Conservation (phyloP, 2,113 vertebrate species). For the Trogon melanurus region DNA sequence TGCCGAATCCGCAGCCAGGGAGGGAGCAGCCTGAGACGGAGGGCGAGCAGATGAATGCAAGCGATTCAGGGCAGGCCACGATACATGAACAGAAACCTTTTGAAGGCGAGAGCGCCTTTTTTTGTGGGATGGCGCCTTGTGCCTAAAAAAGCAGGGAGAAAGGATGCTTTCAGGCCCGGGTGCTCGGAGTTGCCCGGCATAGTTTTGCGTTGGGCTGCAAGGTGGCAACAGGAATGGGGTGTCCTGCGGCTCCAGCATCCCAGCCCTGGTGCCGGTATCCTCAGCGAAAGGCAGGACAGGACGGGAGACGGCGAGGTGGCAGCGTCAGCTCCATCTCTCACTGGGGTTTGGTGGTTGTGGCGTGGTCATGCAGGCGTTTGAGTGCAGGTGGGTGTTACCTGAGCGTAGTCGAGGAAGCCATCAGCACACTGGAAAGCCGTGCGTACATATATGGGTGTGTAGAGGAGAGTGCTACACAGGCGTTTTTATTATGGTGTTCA, state of each 20-base stretch:
- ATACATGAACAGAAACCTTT: neutral
- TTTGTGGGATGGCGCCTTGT: neutral
- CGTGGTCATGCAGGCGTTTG: fast-evolving
- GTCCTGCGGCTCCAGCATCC: neutral
- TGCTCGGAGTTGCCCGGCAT: fast-evolving
- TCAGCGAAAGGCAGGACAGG: fast-evolving
- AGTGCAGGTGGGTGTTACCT: neutral
- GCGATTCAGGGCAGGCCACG: neutral
- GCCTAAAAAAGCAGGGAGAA: neutral
- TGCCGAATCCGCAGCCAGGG: neutral
- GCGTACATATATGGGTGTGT: neutral
- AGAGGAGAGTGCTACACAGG: fast-evolving
- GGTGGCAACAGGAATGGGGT: fast-evolving
- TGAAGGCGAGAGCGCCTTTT: neutral
- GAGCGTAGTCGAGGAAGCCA: neutral
- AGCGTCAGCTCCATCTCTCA: fast-evolving
- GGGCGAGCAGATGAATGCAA: slow-evolving; percentile 1
- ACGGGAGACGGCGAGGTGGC: fast-evolving
- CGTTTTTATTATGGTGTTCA: neutral
- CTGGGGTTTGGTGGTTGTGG: neutral
- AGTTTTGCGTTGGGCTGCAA: neutral
- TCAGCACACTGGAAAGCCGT: neutral
- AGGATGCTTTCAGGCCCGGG: neutral
- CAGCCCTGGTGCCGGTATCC: fast-evolving
- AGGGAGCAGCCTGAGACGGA: neutral